Evolutionary conservation across 2,113 vertebrate genomes (phyloP), one percentile per base, ranked within the genome.

Genomic region (Tetraodon nigroviridis): DNA sequence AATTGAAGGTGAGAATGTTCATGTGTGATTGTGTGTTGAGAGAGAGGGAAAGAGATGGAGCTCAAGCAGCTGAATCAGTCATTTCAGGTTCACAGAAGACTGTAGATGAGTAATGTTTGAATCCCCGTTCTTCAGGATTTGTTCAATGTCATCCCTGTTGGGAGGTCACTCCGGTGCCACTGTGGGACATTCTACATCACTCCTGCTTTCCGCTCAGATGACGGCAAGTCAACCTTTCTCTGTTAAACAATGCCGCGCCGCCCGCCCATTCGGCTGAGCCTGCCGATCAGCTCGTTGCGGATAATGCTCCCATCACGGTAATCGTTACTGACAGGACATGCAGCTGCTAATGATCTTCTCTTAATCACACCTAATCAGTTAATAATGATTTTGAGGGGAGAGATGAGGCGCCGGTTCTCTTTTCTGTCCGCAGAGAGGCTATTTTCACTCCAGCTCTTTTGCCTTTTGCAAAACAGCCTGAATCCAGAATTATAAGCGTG

Each of bases 341-440:
- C 87, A 87, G 89, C 89, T 88, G 86, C 84, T 91, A 90, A 90
- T 90, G 87, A 89, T 90, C 88, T 89, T 84, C 83, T 89, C 89
- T 88, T 89, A 90, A 91, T 91, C 90, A 87, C 80, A 83, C 83
- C 85, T 90, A 90, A 91, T 91, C 86, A 90, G 82, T 78, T 84
- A 85, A 89, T 91, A 90, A 91, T 88, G 90, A 91, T 87, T 87
- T 80, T 58, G 84, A 88, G 82, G 82, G 85, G 79, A 82, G 81
- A 78, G 82, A 87, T 81, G 73, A 88, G 76, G 77, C 50, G 71
- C 69, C 70, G 11, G 73, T 71, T 73, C 67, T 67, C 67, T 58
- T 74, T 75, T 79, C 80, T 75, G 45, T 58, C 77, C 75, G 64
- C 55, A 58, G 62, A 71, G 61, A 61, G 48, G 64, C 66, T 64